Percentiles rank a stretch among this genome's conserved stretches.
Evolutionary conservation across 1,140 invertebrate species (phyloP).

Genomic region (Papilio aristodemus): DNA sequence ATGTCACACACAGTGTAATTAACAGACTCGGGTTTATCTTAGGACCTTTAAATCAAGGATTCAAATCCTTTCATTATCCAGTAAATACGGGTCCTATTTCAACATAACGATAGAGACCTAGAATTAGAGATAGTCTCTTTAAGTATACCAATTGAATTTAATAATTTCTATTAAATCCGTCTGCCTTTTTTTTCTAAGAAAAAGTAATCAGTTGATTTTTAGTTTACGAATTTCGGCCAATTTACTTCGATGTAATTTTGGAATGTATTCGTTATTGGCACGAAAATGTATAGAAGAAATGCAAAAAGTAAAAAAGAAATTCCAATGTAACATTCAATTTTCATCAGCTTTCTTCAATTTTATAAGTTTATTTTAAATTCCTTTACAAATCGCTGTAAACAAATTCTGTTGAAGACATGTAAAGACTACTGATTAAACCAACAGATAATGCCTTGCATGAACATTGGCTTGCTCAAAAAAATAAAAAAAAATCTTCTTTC

Average conservation of each 20-base stretch:
- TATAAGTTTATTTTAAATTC: not conserved
- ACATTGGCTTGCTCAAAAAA: no score
- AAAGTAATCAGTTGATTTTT: no score
- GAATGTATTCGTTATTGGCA: not conserved
- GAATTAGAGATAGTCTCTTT: not conserved
- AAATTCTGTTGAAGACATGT: no score
- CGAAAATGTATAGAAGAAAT: not conserved
- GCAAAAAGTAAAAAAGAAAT: not conserved
- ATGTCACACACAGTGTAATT: conserved; percentile 21
- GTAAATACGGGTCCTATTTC: conserved; percentile 26
- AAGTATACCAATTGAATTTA: not conserved
- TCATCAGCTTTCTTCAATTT: not conserved
- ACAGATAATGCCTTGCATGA: no score
- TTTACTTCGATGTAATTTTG: not conserved
- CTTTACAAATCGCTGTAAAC: not conserved
- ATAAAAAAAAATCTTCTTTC: no score
- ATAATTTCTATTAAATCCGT: not conserved
- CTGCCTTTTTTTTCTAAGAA: no score
- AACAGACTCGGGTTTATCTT: conserved; percentile 24
- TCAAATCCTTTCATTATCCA: conserved; percentile 27
- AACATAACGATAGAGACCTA: conserved; percentile 23
- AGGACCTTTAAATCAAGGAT: conserved; percentile 20
- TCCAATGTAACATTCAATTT: not conserved
- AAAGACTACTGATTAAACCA: no score
- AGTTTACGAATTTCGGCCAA: not conserved